Evolutionary conservation across 2,888 invertebrate species (phyloP), one percentile per base, ranked within the genome.

Genomic region (Cerceris ruficornis): DNA sequence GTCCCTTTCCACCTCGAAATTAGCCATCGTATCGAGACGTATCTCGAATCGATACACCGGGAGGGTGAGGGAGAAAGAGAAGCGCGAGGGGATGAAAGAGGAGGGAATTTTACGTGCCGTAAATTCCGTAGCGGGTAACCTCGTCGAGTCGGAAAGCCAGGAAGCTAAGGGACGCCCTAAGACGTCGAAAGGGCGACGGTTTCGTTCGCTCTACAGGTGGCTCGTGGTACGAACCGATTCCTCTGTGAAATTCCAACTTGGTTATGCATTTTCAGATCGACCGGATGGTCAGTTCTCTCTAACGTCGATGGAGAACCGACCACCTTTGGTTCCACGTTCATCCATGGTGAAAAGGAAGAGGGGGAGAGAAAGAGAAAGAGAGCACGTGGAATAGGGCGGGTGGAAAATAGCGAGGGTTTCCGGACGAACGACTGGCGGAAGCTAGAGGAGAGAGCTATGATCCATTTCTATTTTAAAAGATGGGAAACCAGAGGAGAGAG

Each of bases 151-250:
- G 8, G 55, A 39, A 17, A 57, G 28, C 28, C 17, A 13, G 28
- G n/a, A 57, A 15, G 55, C 69, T 64, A 80, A 80, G 80, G 80
- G 80, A 75, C 75, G 66, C 66, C 75, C 65, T 80, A 80, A 80
- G 69, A 73, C 75, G 82, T 50, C 65, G 80, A 80, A 80, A 83
- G 87, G 83, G 79, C 75, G 66, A 66, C 61, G 61, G 65, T 65
- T 71, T 75, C 65, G 79, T 77, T 74, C 78, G 75, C 77, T 82
- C 87, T 81, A 88, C 89, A 89, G 89, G 89, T 89, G 89, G 89
- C 88, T 85, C 86, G 83, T 81, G 83, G 77, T 77, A 80, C 74
- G 84, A 86, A 80, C 83, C 80, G 75, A 88, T 86, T 87, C 87
- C 82, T 86, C 83, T 81, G 86, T 88, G 89, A 89, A 89, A 86